phyloP scores from a whole-genome alignment of 1,140 invertebrate genomes.

The Pseudomyrmex pallidus region DNA sequence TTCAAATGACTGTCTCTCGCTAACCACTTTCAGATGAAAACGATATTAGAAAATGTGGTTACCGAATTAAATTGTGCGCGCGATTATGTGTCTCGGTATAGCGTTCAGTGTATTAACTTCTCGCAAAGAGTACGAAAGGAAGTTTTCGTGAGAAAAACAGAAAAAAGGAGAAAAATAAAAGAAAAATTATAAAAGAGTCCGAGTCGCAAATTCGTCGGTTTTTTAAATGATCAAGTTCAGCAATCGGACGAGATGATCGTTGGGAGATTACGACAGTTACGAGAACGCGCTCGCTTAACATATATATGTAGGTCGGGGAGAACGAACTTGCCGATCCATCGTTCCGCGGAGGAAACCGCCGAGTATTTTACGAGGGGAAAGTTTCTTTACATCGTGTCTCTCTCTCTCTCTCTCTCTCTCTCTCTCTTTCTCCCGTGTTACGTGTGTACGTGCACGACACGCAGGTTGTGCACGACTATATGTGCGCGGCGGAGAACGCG shows the following conservation, averaged over 20 bases:
- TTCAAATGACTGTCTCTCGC: too few species aligned
- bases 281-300: not conserved
- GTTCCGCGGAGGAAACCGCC: constrained; percentile 25
- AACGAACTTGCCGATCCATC: constrained; percentile 28
- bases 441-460: not conserved
- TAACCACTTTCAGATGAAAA: too few species aligned
- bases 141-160: too few species aligned
- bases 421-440: too few species aligned
- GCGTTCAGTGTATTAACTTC: too few species aligned
- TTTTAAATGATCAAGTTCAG: constrained; percentile 24
- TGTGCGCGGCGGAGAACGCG: not conserved
- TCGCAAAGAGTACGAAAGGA: too few species aligned
- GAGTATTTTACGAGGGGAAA: constrained; percentile 33
- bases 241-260: not conserved
- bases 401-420: not conserved
- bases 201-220: not conserved
- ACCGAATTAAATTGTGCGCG: too few species aligned
- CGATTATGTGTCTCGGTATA: too few species aligned
- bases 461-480: not conserved
- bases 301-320: constrained; percentile 16
- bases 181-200: not conserved
- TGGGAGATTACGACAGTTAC: constrained; percentile 8
- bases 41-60: too few species aligned
- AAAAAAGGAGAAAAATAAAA: too few species aligned
- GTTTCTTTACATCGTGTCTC: constrained; percentile 9